Conservation (phyloP, 2,113 vertebrate species). For the Aegithalos caudatus region DNA sequence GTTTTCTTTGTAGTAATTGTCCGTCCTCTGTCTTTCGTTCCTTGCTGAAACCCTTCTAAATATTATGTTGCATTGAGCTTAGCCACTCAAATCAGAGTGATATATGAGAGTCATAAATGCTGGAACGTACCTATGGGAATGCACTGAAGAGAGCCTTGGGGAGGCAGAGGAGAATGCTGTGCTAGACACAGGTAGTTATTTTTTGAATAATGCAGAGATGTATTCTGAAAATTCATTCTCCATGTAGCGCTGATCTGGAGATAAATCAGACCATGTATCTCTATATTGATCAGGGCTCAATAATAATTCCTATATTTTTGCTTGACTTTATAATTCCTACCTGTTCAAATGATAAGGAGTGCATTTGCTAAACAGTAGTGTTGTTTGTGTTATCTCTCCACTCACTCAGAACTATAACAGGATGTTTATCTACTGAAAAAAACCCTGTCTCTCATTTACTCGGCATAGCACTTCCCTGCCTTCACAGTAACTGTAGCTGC, state of each 20-base stretch:
- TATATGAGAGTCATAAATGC: not conserved
- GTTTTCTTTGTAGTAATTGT: not conserved
- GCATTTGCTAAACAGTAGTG: conserved; percentile 13
- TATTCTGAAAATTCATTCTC: not conserved
- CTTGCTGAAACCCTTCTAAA: not conserved
- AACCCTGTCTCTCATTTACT: conserved; percentile 44
- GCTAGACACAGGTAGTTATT: not conserved
- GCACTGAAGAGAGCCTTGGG: not conserved
- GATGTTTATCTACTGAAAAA: conserved; percentile 54
- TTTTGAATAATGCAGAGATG: conserved; percentile 11
- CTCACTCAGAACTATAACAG: conserved; percentile 20
- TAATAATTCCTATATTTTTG: not conserved
- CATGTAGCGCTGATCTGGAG: not conserved
- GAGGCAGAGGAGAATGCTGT: not conserved
- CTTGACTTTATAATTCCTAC: conserved; percentile 4
- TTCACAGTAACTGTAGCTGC: conserved; percentile 29
- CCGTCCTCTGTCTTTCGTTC: not conserved
- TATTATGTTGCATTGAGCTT: not conserved
- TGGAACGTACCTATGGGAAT: not conserved
- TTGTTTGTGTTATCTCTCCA: conserved; percentile 24
- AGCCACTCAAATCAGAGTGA: not conserved
- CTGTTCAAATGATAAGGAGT: conserved; percentile 1
- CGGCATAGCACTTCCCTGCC: not conserved
- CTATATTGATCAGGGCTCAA: not conserved
- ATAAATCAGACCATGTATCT: not conserved